Base-by-base conservation (phyloP, 1,140 invertebrate species). In the Zaprionus taronus region DNA sequence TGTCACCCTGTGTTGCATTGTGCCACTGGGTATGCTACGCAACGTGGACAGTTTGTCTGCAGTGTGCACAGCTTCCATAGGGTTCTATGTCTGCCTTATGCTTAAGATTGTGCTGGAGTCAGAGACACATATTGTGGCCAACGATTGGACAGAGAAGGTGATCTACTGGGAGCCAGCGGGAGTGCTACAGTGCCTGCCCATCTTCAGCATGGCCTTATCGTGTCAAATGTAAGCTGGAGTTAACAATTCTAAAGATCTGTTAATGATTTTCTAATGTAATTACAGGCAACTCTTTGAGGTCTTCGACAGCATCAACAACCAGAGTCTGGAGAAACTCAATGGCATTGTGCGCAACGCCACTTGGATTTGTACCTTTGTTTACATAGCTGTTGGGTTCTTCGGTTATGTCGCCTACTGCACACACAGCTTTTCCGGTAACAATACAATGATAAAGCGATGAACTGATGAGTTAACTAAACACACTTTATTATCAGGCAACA, bases 151-250 rank as follows among this genome's bases (percentile, higher is more conserved):
- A 36, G 90, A 95, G 11, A 95, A 96, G 76, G 95, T 99, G 1
- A 94, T 96, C 81, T 96, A 96, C 87, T 99, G 98, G 98, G 95
- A 95, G 86, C 96, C 97, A 4, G 94, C 95, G 4, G 97, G 97
- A 2, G 93, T 98, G 58, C 93, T 99, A 26, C 97, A 98, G 89
- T 98, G 97, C 93, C 94, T 99, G 74, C 98, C 98, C 1, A 99
- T 99, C 76, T 98, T 99, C 93, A 96, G 97, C 22, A 98, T 99
- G 96, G 98, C 98, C 2, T 94, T 99, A 51, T 98, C 97, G 72
- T 99, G 98, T 94, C 98, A 99, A 94, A 98, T 98, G 95, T 97
- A 93, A 95, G 95, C 94, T 53, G n/a, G 66, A 60, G 2, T 0
- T 31, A 1, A 1, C 44, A 66, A 53, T 11, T 36, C 1, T 26